phyloP scores from a whole-genome alignment of 2,797 vertebrate genomes.

The Epinephelus coioides region DNA sequence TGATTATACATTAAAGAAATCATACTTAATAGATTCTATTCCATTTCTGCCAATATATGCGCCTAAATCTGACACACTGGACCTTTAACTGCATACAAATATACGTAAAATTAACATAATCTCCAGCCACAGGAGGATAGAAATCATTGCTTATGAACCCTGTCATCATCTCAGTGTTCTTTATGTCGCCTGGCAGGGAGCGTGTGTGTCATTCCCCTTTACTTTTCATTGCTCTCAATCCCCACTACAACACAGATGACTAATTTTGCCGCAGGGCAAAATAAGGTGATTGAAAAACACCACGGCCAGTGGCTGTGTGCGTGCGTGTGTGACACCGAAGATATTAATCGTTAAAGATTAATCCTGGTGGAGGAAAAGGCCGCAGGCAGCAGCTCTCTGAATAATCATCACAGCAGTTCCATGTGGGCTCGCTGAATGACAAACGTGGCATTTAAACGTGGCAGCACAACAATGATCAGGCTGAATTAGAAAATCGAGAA shows the following conservation, averaged over 20 bases:
- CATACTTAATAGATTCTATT: too few species aligned
- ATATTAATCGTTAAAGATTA: slow-evolving; percentile 62
- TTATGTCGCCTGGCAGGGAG: slow-evolving; percentile 13
- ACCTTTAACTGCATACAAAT: not conserved
- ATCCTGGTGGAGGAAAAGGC: slow-evolving; percentile 55
- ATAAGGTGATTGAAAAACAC: slow-evolving; percentile 48
- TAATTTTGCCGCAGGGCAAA: slow-evolving; percentile 49
- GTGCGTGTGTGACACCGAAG: slow-evolving; percentile 35
- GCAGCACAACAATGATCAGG: slow-evolving; percentile 37
- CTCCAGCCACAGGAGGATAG: not conserved
- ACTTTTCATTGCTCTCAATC: slow-evolving; percentile 32
- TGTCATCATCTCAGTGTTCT: slow-evolving; percentile 22
- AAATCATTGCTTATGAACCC: not conserved
- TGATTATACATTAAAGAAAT: too few species aligned
- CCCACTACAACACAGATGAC: slow-evolving; percentile 26
- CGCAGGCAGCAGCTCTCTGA: slow-evolving; percentile 46
- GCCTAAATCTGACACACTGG: too few species aligned
- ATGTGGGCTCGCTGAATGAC: slow-evolving; percentile 50
- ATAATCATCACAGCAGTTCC: slow-evolving; percentile 51
- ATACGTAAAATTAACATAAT: not conserved
- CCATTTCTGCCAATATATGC: too few species aligned
- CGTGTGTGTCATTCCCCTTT: slow-evolving; percentile 5
- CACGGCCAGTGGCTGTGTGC: slow-evolving; percentile 13
- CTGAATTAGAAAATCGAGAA: slow-evolving; percentile 9
- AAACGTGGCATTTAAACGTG: slow-evolving; percentile 66